Base-by-base conservation (phyloP, 1,140 invertebrate species). In the Drosophila punjabiensis region DNA sequence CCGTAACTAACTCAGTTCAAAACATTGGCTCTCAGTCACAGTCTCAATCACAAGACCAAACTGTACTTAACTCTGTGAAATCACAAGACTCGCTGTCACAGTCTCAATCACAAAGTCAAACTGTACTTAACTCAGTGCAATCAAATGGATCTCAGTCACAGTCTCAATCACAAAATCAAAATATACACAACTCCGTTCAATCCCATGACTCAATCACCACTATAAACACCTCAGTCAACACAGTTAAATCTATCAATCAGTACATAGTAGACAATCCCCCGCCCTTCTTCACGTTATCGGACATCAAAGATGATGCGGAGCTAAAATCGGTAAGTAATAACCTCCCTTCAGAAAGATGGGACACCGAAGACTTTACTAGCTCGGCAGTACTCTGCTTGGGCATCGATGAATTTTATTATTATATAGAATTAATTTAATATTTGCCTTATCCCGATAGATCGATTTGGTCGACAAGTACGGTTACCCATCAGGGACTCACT, bases 401-500 rank as follows among this genome's bases (percentile, higher is more conserved):
- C 41, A 47, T 47, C 43, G 1, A 18, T 24, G 20, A 5, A 8
- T 43, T 9, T 10, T 43, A 43, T 43, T 13, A 37, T 13, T 13
- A 37, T 37, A 37, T 13, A 37, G 0, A 1, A 13, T 13, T 37
- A 5, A 5, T 37, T 13, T 4, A 37, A 47, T 8, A 24, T 14
- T 47, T 28, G 5, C 14, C 16, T 5, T 10, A 41, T 8, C 14
- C 6, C 14, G 9, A 20, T 32, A 92, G 90, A 67, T 82, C 18
- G 28, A 66, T 41, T 71, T 95, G 3, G 86, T 95, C 14, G 64
- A 50, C 43, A 94, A 94, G 68, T 94, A 94, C 76, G 95, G 95
- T 14, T 96, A 96, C 75, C 94, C 93, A 2, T 84, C 94, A 0
- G 95, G 96, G 86, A 93, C 90, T 4, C 94, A 95, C 67, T 52